These are phyloP conservation scores for Zaprionus inermis DNA, from an alignment of 1,140 invertebrate species.

Conservation along the genomic window DNA sequence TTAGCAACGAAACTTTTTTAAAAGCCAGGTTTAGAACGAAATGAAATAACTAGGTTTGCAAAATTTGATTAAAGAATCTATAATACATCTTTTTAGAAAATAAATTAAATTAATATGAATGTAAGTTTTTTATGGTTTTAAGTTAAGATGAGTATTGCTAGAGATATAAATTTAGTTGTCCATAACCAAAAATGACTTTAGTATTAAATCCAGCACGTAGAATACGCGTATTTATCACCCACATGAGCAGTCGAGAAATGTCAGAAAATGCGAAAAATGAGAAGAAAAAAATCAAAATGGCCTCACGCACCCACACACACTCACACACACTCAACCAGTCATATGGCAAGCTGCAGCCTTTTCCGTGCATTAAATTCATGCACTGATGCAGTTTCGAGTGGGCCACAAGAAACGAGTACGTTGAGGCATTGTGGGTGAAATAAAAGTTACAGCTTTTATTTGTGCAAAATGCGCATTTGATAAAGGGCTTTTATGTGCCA, in stretches of 20 bases:
- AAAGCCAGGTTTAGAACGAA: too few relatives aligned
- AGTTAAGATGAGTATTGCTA: neutral
- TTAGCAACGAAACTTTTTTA: too few relatives aligned
- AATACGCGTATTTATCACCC: conserved; percentile 17
- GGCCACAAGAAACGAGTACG: conserved; percentile 18
- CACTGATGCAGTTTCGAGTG: conserved; percentile 63
- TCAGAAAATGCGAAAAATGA: conserved; percentile 12
- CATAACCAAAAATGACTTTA: neutral
- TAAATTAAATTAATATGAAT: neutral
- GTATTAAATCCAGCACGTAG: conserved; percentile 25
- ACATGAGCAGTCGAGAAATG: conserved; percentile 21
- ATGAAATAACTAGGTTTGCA: too few relatives aligned
- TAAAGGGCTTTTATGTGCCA: conserved; percentile 43
- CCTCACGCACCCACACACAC: conserved; percentile 3
- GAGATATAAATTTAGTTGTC: neutral
- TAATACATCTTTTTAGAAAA: too few relatives aligned
- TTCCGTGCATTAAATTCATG: conserved; percentile 52
- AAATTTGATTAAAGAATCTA: too few relatives aligned
- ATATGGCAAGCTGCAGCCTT: conserved; percentile 14
- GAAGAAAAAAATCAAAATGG: conserved; percentile 30
- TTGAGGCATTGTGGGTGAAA: conserved; percentile 6
- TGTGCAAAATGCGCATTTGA: conserved; percentile 34
- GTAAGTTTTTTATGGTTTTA: neutral
- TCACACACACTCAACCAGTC: neutral
- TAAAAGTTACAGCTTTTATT: conserved; percentile 33